Evolutionary conservation across 2,888 invertebrate genomes (phyloP), one percentile per base, ranked within the genome.

Genomic region (Eupithecia dodoneata): DNA sequence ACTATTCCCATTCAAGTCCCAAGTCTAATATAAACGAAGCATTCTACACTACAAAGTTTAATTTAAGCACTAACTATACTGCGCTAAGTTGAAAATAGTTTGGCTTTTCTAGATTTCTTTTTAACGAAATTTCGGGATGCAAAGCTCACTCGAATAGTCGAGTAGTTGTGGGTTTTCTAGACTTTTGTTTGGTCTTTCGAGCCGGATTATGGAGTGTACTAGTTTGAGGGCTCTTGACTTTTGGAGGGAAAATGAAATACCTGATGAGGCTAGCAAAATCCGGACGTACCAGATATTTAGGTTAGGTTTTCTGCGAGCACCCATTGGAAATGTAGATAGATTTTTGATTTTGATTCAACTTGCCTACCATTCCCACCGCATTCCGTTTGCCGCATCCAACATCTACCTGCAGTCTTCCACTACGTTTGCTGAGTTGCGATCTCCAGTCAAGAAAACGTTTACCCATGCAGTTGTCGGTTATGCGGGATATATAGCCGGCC

Each of bases 131-230:
- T 79, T 74, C 67, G 76, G 73, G 66, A 74, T 76, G 78, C 73
- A 76, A 77, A 80, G 71, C 73, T 76, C 74, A 73, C 77, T 76
- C 70, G 71, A 73, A 76, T 76, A 71, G 75, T 75, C 70, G 63
- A 77, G 73, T 74, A 69, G 69, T 67, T 76, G 76, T 76, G 69
- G 71, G 74, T 75, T 80, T 80, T 79, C 74, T 76, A 79, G 75
- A 77, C 78, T 81, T 81, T 79, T 81, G 79, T 81, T 81, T 79
- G 81, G 78, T 74, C 73, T 76, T 74, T 74, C 70, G 70, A 70
- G 47, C 47, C 70, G 70, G 18, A 69, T 45, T 45, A 67, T 66
- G 30, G 44, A 69, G 70, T 70, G 70, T 47, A 30, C 18, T 70
- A n/a, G 42, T 7, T 44, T 47, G 4, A 30, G 18, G 47, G 18